Evolutionary conservation across 1,140 invertebrate species (phyloP).

Genomic region (Macrostomum lignano): DNA sequence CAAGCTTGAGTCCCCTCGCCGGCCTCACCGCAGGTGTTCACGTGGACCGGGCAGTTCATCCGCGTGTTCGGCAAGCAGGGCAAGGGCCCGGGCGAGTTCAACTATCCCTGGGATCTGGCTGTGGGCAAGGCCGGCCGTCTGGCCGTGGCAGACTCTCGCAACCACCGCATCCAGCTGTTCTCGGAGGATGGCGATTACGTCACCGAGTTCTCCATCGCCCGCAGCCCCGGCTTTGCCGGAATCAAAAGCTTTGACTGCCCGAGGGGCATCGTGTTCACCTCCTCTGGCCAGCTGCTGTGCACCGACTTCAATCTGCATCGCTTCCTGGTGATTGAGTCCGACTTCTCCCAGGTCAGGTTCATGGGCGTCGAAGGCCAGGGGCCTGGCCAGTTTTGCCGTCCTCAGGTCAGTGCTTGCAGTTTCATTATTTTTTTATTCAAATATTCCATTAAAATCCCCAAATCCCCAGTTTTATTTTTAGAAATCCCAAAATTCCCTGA

Average conservation of each 20-base stretch:
- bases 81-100: constrained; percentile 42
- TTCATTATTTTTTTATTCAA: no score
- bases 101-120: constrained; percentile 83
- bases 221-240: no score
- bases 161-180: constrained; percentile 65
- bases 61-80: constrained; percentile 13
- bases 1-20: no score
- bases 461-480: no score
- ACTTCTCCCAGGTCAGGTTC: no score
- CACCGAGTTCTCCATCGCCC: constrained; percentile 41
- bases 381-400: no score
- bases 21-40: constrained; percentile 18
- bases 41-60: constrained; percentile 14
- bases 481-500: no score
- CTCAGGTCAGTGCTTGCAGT: no score
- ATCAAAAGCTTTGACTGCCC: constrained; percentile 68
- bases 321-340: constrained; percentile 38
- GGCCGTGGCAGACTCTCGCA: constrained; percentile 63
- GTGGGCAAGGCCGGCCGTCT: constrained; percentile 50
- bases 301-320: constrained; percentile 83
- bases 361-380: no score
- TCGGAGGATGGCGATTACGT: constrained; percentile 45
- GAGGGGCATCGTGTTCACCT: constrained; percentile 55
- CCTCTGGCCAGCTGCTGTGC: constrained; percentile 42
- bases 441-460: no score